phyloP scores from a whole-genome alignment of 2,888 invertebrate genomes.

The Rhingia rostrata region DNA sequence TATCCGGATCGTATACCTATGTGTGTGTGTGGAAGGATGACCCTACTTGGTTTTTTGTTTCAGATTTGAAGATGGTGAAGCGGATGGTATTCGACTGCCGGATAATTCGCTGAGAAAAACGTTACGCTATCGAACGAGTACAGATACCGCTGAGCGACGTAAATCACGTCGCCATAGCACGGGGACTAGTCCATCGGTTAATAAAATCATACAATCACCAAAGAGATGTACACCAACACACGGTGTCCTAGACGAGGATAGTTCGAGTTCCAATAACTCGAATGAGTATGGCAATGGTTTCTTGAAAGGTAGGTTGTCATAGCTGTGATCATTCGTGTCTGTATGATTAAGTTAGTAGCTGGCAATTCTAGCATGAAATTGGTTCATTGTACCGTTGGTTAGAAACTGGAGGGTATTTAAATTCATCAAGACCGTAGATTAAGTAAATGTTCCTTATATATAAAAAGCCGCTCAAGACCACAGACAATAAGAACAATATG shows the following conservation, averaged over 20 bases:
- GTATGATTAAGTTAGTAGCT: too few species aligned
- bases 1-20: conserved; percentile 79
- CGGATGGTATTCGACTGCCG: conserved; percentile 84
- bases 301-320: conserved; percentile 49
- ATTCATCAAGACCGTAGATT: too few species aligned
- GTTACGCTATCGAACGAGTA: conserved; percentile 86
- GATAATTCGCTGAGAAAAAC: conserved; percentile 89
- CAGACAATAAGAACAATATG: too few species aligned
- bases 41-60: neutral
- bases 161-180: conserved; percentile 91
- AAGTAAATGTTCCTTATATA: too few species aligned
- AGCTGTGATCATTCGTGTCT: too few species aligned
- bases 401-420: too few species aligned
- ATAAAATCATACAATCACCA: conserved; percentile 79
- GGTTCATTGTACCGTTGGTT: too few species aligned
- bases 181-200: conserved; percentile 85
- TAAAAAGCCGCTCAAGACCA: too few species aligned
- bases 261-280: conserved; percentile 84
- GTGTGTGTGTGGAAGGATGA: neutral
- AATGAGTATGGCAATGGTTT: conserved; percentile 80
- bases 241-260: conserved; percentile 81
- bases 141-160: conserved; percentile 87
- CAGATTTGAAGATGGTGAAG: conserved; percentile 84
- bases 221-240: conserved; percentile 79
- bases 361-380: too few species aligned